A percentile compares a stretch with the other conserved stretches of the same genome.
Evolutionary conservation across 1,140 invertebrate species (phyloP).

Genomic region (Drosophila kurseongensis): DNA sequence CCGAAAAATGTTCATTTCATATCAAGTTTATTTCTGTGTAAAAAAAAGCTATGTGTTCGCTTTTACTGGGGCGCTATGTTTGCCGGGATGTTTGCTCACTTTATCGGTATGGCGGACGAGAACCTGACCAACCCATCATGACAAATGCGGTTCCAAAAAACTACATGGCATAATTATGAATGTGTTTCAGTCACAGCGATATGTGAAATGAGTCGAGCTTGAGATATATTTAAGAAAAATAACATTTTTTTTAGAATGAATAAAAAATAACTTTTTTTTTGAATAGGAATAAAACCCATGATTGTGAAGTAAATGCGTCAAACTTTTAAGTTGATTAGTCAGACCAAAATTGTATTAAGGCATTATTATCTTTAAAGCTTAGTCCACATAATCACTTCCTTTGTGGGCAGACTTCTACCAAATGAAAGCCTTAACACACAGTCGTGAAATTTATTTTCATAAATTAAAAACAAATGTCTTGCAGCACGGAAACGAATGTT

Average conservation of each 20-base stretch:
- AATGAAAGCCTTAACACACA: too few species aligned
- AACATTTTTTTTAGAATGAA: too few species aligned
- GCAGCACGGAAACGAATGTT: neutral
- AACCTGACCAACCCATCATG: constrained; percentile 49
- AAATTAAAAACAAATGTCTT: neutral
- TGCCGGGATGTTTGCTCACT: constrained; percentile 59
- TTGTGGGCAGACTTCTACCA: too few species aligned
- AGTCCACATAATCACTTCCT: too few species aligned
- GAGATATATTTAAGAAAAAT: neutral
- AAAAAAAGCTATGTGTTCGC: too few species aligned
- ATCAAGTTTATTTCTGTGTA: too few species aligned
- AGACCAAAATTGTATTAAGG: neutral
- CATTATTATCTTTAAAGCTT: neutral
- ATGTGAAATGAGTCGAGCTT: constrained; percentile 5
- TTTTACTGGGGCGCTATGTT: constrained; percentile 52
- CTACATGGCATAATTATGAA: neutral
- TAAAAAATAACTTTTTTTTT: too few species aligned
- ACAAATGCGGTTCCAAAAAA: constrained; percentile 14
- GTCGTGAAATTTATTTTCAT: neutral
- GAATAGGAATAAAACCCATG: neutral
- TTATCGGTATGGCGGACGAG: constrained; percentile 38
- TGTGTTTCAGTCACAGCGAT: neutral
- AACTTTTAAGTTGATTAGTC: neutral
- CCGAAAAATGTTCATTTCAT: too few species aligned
- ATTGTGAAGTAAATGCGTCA: neutral